Conservation (phyloP, 2,888 invertebrate species). For the Brachyptera putata region DNA sequence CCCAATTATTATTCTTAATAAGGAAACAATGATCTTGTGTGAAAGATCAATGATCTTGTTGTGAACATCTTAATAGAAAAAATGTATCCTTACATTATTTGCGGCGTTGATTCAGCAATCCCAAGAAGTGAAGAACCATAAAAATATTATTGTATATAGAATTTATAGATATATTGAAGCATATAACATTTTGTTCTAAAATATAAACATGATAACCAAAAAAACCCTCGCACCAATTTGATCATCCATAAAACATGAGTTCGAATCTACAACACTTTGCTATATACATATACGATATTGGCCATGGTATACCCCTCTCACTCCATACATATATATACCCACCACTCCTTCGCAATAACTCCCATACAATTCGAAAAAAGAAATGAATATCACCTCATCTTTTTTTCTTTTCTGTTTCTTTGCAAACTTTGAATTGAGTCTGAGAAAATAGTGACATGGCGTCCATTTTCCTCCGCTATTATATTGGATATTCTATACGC, state of each 20-base stretch:
- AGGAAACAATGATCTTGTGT: too few relatives aligned
- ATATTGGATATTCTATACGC: conserved; percentile 19
- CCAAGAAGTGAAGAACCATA: too few relatives aligned
- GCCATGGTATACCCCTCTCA: too few relatives aligned
- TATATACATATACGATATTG: not conserved
- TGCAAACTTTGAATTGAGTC: conserved; percentile 31
- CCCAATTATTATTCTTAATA: too few relatives aligned
- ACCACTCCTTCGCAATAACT: not conserved
- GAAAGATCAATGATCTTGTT: too few relatives aligned
- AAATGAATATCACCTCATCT: conserved; percentile 24
- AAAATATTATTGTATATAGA: too few relatives aligned
- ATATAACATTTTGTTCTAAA: not conserved
- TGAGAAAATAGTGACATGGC: conserved; percentile 21
- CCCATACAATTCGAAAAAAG: conserved; percentile 29
- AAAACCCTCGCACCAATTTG: not conserved
- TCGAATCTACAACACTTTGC: not conserved
- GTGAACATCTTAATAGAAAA: too few relatives aligned
- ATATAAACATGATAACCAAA: not conserved
- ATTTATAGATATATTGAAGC: too few relatives aligned
- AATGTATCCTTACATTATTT: too few relatives aligned
- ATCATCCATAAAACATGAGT: conserved; percentile 13
- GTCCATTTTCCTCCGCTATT: conserved; percentile 25
- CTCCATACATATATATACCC: too few relatives aligned
- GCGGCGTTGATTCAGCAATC: too few relatives aligned
- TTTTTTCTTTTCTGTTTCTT: conserved; percentile 16